These are phyloP conservation scores for Sarcophaga caerulescens DNA, from an alignment of 2,888 invertebrate genomes.

Conservation along the genomic window DNA sequence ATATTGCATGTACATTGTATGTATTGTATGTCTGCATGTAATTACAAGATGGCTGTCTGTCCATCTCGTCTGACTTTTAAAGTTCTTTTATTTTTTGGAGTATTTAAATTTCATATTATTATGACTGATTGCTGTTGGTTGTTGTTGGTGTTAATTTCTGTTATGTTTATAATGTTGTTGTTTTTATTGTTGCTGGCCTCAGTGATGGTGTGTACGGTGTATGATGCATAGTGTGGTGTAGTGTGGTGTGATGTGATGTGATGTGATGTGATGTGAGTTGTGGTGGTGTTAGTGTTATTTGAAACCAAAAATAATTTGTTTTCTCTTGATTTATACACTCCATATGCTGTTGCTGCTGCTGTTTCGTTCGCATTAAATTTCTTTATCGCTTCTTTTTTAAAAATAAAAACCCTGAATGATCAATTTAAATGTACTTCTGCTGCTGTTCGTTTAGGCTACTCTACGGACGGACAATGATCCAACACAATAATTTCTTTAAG, in stretches of 20 bases:
- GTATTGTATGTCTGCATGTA: slow-evolving; percentile 46
- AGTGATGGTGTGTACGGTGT: not conserved
- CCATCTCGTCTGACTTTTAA: slow-evolving; percentile 12
- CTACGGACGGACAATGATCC: slow-evolving; percentile 4
- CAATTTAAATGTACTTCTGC: slow-evolving; percentile 60
- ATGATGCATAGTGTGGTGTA: too few species aligned
- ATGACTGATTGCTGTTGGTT: slow-evolving; percentile 24
- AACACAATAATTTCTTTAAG: slow-evolving; percentile 52
- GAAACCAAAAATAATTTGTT: slow-evolving; percentile 38
- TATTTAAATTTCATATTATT: slow-evolving; percentile 63
- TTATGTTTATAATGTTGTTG: slow-evolving; percentile 11
- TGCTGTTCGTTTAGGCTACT: slow-evolving; percentile 43
- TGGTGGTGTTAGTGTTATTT: slow-evolving; percentile 34
- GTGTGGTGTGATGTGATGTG: slow-evolving; percentile 8
- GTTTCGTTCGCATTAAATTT: slow-evolving; percentile 39
- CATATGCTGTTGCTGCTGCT: too few species aligned
- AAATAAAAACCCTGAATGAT: slow-evolving; percentile 44
- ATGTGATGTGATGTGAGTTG: not conserved
- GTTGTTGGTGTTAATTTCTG: slow-evolving; percentile 1
- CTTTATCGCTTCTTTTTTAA: slow-evolving; percentile 64
- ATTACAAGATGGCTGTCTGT: slow-evolving; percentile 28
- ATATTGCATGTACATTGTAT: slow-evolving; percentile 15
- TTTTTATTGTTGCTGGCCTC: not conserved
- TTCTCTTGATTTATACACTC: slow-evolving; percentile 19
- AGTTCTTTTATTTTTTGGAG: slow-evolving; percentile 40